Evolutionary conservation across 1,140 invertebrate species (phyloP).

Genomic region (Latrodectus geometricus): DNA sequence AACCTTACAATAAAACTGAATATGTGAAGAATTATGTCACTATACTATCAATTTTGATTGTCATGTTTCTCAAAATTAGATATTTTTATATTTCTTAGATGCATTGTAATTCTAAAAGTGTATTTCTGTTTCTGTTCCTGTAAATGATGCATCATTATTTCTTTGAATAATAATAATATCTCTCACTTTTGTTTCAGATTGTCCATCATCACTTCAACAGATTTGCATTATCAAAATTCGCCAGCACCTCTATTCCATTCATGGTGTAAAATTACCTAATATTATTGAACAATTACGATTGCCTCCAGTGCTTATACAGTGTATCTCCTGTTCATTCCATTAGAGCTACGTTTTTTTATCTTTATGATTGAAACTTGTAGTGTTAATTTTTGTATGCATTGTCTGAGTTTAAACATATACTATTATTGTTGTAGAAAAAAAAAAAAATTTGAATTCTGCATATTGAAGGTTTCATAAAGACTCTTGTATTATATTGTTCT

Average conservation of each 20-base stretch:
- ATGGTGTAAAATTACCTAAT: conserved; percentile 29
- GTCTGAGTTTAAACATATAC: too few relatives aligned
- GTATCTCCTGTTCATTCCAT: neutral
- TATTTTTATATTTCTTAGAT: neutral
- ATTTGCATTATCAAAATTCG: conserved; percentile 25
- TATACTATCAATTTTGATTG: neutral
- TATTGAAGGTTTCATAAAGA: too few relatives aligned
- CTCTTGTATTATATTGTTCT: too few relatives aligned
- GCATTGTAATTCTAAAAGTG: too few relatives aligned
- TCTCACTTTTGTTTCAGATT: conserved; percentile 31
- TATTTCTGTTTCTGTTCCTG: too few relatives aligned
- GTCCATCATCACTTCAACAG: conserved; percentile 23
- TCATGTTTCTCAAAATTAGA: neutral
- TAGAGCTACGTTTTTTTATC: neutral
- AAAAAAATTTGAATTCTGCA: too few relatives aligned
- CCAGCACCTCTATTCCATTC: conserved; percentile 37
- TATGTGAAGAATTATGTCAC: neutral
- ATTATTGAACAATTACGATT: conserved; percentile 16
- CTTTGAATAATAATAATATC: neutral
- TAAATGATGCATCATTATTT: too few relatives aligned
- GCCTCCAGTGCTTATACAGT: neutral
- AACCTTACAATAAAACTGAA: too few relatives aligned
- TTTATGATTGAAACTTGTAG: too few relatives aligned
- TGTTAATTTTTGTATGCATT: too few relatives aligned
- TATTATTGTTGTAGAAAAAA: too few relatives aligned